phyloP scores from a whole-genome alignment of 2,113 vertebrate species.

The Tinamus guttatus region DNA sequence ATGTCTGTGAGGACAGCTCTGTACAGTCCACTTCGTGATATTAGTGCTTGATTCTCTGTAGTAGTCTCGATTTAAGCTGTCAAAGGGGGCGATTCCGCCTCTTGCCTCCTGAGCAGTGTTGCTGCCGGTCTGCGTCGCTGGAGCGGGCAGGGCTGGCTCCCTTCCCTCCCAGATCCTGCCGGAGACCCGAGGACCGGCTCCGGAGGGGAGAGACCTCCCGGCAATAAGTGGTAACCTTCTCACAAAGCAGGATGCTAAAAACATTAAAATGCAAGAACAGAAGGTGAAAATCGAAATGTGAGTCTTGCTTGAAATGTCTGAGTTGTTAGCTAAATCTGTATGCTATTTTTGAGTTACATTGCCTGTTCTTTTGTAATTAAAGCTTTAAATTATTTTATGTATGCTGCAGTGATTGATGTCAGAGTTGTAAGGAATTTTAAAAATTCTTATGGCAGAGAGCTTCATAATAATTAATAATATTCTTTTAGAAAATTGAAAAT shows the following conservation, averaged over 20 bases:
- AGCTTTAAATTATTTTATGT: constrained; percentile 30
- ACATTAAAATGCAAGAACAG: constrained; percentile 21
- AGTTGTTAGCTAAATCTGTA: constrained; percentile 10
- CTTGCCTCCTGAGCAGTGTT: not conserved
- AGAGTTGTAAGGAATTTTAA: not conserved
- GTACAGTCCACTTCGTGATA: not conserved
- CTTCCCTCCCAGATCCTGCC: not conserved
- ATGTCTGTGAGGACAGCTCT: not conserved
- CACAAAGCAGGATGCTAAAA: not conserved
- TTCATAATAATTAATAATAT: not conserved
- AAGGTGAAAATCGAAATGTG: constrained; percentile 35
- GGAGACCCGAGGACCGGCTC: not conserved
- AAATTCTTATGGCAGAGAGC: not conserved
- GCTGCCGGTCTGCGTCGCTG: not conserved
- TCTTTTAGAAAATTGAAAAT: constrained; percentile 8
- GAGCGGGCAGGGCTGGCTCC: not conserved
- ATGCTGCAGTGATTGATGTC: not conserved
- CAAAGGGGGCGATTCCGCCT: not conserved
- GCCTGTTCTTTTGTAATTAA: constrained; percentile 38
- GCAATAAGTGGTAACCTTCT: not conserved
- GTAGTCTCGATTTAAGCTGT: not conserved
- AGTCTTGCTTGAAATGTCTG: constrained; percentile 5
- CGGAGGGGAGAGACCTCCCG: not conserved
- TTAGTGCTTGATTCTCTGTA: not conserved
- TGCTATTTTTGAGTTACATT: not conserved